Base-by-base conservation (phyloP, 2,888 invertebrate species). In the Adelognathus sp. region DNA sequence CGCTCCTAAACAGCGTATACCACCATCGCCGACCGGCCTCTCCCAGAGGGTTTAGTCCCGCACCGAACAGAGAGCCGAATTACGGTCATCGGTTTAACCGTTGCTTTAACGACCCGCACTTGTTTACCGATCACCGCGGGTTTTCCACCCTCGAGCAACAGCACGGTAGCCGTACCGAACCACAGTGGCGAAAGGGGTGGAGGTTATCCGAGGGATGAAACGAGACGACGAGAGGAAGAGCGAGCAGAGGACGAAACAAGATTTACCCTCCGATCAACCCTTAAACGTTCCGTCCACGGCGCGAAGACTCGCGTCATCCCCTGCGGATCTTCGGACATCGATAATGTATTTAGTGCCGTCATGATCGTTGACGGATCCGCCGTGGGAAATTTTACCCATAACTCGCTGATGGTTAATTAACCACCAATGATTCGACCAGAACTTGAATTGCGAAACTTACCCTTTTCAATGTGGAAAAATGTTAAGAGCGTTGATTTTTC, bases 31-130 rank as follows among this genome's bases (percentile, higher is more conserved):
- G n/a, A 76, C 63, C 82, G 83, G 79, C 79, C 82, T 79, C n/a
- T n/a, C 81, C 83, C 84, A 61, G 14, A 46, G 67, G 72, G 69
- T 16, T 54, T 77, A 52, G 36, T 52, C 33, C 24, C 56, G 52
- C 50, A 74, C 72, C 72, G 46, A 50, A n/a, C n/a, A n/a, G 41
- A 73, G 63, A 36, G 46, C 50, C 66, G 83, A 85, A 85, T 86
- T 85, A 85, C 82, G 83, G 86, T 88, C 86, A 86, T 88, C 86
- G 76, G 86, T 88, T 87, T 86, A 88, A 88, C 86, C 87, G 85
- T 86, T 85, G 84, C 87, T 87, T 86, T 88, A 90, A 89, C 88
- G 88, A 88, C 86, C 87, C 85, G 81, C 81, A 83, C 85, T 88
- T 89, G 89, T 89, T 89, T 89, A 88, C 88, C 83, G 86, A 87